Evolutionary conservation across 2,888 invertebrate genomes (phyloP).

Genomic region (Salticus scenicus): DNA sequence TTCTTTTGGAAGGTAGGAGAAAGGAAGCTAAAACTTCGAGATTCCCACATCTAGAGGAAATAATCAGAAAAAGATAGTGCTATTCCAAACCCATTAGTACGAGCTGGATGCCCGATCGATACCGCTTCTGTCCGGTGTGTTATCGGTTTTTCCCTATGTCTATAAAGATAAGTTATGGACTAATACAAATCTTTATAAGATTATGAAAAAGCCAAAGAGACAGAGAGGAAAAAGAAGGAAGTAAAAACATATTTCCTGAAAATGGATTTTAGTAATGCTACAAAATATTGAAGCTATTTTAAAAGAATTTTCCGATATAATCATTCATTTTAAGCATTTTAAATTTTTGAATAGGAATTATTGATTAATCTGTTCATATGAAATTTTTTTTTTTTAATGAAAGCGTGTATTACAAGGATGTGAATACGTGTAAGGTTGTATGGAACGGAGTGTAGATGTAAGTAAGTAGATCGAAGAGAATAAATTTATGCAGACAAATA

Average conservation of each 20-base stretch:
- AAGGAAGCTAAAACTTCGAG: background rate
- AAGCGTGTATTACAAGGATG: too few relatives aligned
- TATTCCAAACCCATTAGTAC: slow-evolving; percentile 60
- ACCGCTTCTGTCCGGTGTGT: slow-evolving; percentile 16
- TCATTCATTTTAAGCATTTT: too few relatives aligned
- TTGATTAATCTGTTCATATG: too few relatives aligned
- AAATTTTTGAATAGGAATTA: too few relatives aligned
- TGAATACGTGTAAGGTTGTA: too few relatives aligned
- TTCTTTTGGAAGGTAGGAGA: background rate
- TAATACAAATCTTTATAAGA: background rate
- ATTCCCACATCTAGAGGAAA: background rate
- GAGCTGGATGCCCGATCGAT: slow-evolving; percentile 35
- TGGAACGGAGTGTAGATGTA: too few relatives aligned
- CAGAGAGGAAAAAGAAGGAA: background rate
- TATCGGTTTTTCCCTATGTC: background rate
- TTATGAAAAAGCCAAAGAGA: background rate
- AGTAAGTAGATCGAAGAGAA: too few relatives aligned
- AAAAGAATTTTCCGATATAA: too few relatives aligned
- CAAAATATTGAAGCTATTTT: too few relatives aligned
- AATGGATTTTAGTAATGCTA: too few relatives aligned
- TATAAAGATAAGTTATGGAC: slow-evolving; percentile 12
- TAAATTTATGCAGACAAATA: too few relatives aligned
- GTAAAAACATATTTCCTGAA: background rate
- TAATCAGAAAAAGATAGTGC: slow-evolving; percentile 59
- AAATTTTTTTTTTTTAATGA: too few relatives aligned